Conservation (phyloP, 2,113 vertebrate genomes). For the Galemys pyrenaicus region DNA sequence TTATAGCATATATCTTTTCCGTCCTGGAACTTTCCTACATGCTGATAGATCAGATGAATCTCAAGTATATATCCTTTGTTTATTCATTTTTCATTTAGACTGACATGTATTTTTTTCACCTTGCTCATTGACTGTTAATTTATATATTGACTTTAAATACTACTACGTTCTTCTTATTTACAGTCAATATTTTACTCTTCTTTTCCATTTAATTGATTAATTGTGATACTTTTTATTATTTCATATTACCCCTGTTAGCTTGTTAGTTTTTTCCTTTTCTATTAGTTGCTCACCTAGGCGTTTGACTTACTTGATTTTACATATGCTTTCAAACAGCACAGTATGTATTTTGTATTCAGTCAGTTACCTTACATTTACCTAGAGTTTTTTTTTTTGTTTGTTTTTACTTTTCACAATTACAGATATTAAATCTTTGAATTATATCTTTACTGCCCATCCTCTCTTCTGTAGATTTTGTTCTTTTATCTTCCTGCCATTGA, state of each 20-base stretch:
- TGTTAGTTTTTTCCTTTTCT: background rate
- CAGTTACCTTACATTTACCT: background rate
- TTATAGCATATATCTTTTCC: background rate
- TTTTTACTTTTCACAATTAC: background rate
- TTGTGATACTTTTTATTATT: background rate
- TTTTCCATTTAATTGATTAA: background rate
- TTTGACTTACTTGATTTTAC: background rate
- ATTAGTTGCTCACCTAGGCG: background rate
- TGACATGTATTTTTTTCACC: background rate
- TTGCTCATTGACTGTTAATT: background rate
- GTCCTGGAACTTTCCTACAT: background rate
- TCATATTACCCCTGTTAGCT: too few species aligned
- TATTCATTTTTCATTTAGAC: background rate
- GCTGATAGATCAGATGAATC: background rate
- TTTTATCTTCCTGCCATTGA: background rate
- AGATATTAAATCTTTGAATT: background rate
- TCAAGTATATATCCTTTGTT: background rate
- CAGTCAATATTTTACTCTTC: background rate
- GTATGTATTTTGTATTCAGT: background rate
- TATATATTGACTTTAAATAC: background rate
- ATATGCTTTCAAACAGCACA: background rate
- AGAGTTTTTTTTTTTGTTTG: too few species aligned
- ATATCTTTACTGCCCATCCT: background rate
- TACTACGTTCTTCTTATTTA: background rate
- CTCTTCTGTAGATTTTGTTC: background rate